Evolutionary conservation across 1,140 invertebrate species (phyloP).

Genomic region (Drosophila athabasca): DNA sequence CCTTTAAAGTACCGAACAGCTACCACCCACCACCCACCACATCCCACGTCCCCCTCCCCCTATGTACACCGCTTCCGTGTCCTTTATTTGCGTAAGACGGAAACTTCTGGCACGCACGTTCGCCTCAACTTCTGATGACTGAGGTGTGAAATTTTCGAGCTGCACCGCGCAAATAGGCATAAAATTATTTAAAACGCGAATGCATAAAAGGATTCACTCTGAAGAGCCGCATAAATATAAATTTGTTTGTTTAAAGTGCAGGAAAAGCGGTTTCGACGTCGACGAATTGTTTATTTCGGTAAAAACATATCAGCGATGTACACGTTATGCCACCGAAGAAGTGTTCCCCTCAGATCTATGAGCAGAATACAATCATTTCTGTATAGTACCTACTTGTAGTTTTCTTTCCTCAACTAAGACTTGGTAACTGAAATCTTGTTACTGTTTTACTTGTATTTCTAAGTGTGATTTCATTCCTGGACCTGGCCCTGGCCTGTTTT

Average conservation of each 20-base stretch:
- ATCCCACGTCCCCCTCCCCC: background rate
- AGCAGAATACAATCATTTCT: background rate
- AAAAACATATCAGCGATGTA: no score
- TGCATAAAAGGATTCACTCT: slow-evolving; percentile 10
- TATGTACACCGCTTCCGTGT: slow-evolving; percentile 26
- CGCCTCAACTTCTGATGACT: slow-evolving; percentile 54
- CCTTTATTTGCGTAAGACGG: slow-evolving; percentile 16
- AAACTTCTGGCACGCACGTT: slow-evolving; percentile 44
- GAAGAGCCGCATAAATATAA: slow-evolving; percentile 2
- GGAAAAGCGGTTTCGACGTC: no score
- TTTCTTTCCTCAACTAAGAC: background rate
- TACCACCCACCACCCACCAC: no score
- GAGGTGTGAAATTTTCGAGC: slow-evolving; percentile 70
- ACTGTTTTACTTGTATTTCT: background rate
- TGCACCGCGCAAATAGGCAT: slow-evolving; percentile 55
- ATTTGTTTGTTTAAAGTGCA: no score
- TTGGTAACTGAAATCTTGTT: slow-evolving; percentile 3
- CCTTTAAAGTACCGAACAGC: background rate
- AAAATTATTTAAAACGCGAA: slow-evolving; percentile 63
- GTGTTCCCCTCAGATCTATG: no score
- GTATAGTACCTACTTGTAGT: background rate
- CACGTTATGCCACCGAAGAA: no score
- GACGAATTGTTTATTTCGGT: no score
- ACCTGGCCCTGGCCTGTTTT: slow-evolving; percentile 41
- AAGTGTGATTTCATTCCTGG: slow-evolving; percentile 53